These are phyloP conservation scores for Mixornis gularis DNA, from an alignment of 2,113 vertebrate species.

Conservation along the genomic window DNA sequence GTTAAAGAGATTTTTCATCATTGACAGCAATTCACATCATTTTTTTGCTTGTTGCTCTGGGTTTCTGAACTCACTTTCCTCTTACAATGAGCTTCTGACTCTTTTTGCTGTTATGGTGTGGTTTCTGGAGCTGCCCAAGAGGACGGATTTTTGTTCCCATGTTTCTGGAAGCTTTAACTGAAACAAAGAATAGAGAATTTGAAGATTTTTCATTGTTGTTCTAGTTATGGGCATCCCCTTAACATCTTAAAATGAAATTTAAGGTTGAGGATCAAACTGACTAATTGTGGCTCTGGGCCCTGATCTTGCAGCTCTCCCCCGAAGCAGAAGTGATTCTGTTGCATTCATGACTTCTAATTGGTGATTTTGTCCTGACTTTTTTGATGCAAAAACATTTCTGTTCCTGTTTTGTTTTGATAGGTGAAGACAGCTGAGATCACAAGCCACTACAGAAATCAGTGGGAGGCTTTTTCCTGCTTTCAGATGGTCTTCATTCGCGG, in stretches of 20 bases:
- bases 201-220: not conserved
- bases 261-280: not conserved
- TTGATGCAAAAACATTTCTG: not conserved
- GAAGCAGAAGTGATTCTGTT: not conserved
- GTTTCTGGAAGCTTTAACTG: not conserved
- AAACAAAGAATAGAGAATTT: not conserved
- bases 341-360: not conserved
- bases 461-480: constrained; percentile 28
- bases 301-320: not conserved
- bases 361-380: not conserved
- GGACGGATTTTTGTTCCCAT: not conserved
- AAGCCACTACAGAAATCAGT: not conserved
- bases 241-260: not conserved
- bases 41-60: not conserved
- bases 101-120: not conserved
- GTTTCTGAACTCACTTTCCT: not conserved
- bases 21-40: not conserved
- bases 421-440: constrained; percentile 28
- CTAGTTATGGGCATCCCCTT: accelerated
- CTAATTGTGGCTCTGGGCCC: not conserved
- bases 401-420: not conserved
- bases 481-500: not conserved
- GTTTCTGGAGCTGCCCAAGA: not conserved
- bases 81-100: not conserved
- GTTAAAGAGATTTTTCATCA: not conserved